Percentiles rank a stretch among this genome's conserved stretches.
Conservation (phyloP, 2,797 vertebrate species). For the Perodicticus potto region DNA sequence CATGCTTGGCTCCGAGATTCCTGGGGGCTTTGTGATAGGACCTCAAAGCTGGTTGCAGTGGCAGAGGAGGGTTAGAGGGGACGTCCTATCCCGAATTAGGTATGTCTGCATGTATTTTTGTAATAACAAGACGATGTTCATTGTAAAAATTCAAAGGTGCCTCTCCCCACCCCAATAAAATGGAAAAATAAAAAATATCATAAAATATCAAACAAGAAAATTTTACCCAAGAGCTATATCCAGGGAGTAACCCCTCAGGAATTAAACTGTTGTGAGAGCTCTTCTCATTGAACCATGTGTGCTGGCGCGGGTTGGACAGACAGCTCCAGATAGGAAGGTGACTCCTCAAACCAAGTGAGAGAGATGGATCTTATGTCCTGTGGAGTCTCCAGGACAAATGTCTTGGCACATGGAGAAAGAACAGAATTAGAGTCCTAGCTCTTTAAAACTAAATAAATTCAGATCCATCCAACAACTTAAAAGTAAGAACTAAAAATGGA, state of each 20-base stretch:
- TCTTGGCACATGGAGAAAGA: not conserved
- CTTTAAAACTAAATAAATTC: not conserved
- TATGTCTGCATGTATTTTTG: not conserved
- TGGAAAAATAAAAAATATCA: not conserved
- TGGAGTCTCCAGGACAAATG: not conserved
- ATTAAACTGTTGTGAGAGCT: not conserved
- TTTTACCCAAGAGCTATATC: not conserved
- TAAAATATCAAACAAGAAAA: not conserved
- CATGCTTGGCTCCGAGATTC: not conserved
- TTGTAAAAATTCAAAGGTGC: not conserved
- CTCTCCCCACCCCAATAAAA: not conserved
- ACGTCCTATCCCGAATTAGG: not conserved
- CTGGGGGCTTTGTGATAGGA: not conserved
- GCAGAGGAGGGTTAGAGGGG: rapidly evolving
- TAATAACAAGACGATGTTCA: not conserved
- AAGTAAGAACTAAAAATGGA: not conserved
- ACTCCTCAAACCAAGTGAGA: not conserved
- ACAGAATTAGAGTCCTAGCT: not conserved
- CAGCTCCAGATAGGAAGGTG: rapidly evolving
- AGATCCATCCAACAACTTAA: not conserved
- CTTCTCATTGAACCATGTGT: not conserved
- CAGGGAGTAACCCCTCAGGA: not conserved
- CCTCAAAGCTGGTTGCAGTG: not conserved
- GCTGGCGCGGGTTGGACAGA: rapidly evolving
- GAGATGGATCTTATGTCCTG: not conserved